Evolutionary conservation across 2,888 invertebrate genomes (phyloP).

Genomic region (Cantharis rufa): DNA sequence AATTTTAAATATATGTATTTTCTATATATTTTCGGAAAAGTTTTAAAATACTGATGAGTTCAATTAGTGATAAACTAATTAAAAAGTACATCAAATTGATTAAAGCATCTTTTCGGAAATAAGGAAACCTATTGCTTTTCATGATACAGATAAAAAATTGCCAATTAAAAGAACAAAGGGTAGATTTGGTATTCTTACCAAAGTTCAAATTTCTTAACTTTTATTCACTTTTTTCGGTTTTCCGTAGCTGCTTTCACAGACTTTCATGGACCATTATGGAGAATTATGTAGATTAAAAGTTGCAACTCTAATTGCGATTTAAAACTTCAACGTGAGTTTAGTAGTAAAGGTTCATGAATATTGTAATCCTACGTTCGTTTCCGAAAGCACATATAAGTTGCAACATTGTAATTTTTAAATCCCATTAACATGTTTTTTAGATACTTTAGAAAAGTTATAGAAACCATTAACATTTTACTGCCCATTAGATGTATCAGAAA

Average conservation of each 20-base stretch:
- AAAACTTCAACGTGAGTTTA: slow-evolving; percentile 42
- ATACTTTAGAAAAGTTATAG: not conserved
- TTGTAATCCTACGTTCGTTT: slow-evolving; percentile 29
- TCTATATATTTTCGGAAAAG: not conserved
- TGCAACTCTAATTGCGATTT: slow-evolving; percentile 51
- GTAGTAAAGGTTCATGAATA: slow-evolving; percentile 32
- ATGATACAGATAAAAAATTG: not conserved
- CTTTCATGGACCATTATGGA: slow-evolving; percentile 46
- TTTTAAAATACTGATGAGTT: not conserved
- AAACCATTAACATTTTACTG: not conserved
- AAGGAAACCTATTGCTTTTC: not conserved
- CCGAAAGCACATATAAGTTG: slow-evolving; percentile 7
- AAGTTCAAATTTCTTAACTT: slow-evolving; percentile 33
- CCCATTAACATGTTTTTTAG: not conserved
- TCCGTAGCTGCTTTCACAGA: slow-evolving; percentile 40
- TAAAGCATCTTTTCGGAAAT: not conserved
- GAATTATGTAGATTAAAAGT: slow-evolving; percentile 51
- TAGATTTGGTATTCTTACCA: slow-evolving; percentile 22
- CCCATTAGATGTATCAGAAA: not conserved
- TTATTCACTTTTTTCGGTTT: slow-evolving; percentile 37
- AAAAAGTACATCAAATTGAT: not conserved
- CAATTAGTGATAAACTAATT: not conserved
- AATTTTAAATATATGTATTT: not conserved
- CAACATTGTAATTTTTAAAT: slow-evolving; percentile 1
- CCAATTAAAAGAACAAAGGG: not conserved